Conservation (phyloP, 2,888 invertebrate genomes). For the Sialis fuliginosa region DNA sequence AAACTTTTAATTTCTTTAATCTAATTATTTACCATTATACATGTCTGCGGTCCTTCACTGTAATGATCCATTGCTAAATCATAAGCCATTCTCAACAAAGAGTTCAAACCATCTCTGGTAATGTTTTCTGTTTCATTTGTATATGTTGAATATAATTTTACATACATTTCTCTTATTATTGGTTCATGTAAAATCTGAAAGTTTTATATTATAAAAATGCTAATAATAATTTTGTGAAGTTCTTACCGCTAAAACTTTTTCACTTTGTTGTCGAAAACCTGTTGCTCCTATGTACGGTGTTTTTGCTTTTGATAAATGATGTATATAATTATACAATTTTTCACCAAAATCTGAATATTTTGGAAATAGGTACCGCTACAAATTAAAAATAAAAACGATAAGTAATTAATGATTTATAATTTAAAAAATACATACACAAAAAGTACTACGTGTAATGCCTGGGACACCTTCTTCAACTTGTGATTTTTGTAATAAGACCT, state of each 20-base stretch:
- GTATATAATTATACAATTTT: constrained; percentile 47
- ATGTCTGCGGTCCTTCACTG: constrained; percentile 46
- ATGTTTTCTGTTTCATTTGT: constrained; percentile 31
- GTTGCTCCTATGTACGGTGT: constrained; percentile 40
- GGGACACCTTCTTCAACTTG: constrained; percentile 50
- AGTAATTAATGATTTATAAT: constrained; percentile 5
- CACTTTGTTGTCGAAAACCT: constrained; percentile 57
- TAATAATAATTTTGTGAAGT: not conserved
- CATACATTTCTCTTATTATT: constrained; percentile 46
- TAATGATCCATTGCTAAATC: constrained; percentile 66
- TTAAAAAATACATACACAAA: constrained; percentile 30
- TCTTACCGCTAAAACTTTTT: constrained; percentile 35
- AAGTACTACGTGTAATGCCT: constrained; percentile 50
- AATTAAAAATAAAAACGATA: constrained; percentile 10
- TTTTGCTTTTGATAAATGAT: constrained; percentile 37
- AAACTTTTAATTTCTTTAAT: not conserved
- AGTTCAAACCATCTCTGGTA: constrained; percentile 42
- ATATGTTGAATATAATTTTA: constrained; percentile 27
- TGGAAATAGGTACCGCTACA: constrained; percentile 61
- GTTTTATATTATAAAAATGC: not conserved
- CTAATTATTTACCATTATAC: constrained; percentile 28
- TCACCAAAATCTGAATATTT: constrained; percentile 53
- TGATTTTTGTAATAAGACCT: constrained; percentile 52
- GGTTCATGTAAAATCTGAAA: constrained; percentile 30
- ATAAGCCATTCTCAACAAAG: constrained; percentile 54